phyloP scores from a whole-genome alignment of 2,113 vertebrate genomes.

The Trogon melanurus region DNA sequence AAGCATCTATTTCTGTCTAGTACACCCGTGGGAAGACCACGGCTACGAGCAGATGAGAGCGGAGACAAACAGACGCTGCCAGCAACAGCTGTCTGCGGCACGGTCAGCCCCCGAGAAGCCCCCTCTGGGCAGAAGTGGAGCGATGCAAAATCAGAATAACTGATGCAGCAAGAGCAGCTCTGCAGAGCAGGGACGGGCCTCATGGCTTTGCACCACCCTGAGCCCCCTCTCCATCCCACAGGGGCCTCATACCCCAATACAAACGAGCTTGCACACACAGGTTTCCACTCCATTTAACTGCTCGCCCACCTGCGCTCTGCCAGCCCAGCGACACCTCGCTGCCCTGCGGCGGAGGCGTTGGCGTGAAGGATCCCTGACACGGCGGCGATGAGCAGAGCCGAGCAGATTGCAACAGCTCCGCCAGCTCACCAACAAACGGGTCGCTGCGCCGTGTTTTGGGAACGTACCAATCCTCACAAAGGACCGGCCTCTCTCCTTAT shows the following conservation, averaged over 20 bases:
- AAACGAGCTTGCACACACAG: background rate
- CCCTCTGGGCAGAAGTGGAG: background rate
- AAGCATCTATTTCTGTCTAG: background rate
- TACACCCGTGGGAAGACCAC: rapidly evolving
- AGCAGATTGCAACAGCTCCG: background rate
- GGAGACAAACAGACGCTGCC: background rate
- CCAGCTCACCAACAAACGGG: background rate
- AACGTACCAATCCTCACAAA: background rate
- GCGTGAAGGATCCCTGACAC: background rate
- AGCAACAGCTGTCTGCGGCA: background rate
- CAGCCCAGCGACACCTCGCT: background rate
- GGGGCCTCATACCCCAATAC: background rate
- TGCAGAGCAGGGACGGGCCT: background rate
- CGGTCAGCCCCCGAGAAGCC: background rate
- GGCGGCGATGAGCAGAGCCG: background rate
- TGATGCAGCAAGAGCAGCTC: background rate
- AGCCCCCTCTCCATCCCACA: background rate
- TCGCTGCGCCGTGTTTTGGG: background rate
- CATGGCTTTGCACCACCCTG: background rate
- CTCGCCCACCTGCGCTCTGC: rapidly evolving
- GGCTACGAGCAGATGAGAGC: background rate
- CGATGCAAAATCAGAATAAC: rapidly evolving
- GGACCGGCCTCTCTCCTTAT: background rate
- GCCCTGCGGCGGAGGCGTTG: background rate
- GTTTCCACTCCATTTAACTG: background rate